A percentile compares a stretch with the other conserved stretches of the same genome.
phyloP scores from a whole-genome alignment of 2,113 vertebrate species.

The Scortum barcoo region DNA sequence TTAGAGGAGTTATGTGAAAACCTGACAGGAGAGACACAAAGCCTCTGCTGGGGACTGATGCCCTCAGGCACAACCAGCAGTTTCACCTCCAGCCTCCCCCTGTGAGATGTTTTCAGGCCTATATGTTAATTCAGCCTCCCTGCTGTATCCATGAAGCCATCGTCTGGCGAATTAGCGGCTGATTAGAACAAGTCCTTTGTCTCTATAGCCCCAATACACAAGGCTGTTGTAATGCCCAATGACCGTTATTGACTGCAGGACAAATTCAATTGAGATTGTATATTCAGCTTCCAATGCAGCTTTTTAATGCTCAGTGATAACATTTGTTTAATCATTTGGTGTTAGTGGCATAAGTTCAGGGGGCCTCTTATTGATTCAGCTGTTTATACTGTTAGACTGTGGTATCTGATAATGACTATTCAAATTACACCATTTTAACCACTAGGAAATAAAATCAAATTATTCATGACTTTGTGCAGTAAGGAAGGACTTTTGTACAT shows the following conservation, averaged over 20 bases:
- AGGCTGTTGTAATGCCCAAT: constrained; percentile 38
- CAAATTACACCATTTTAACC: not conserved
- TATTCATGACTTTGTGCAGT: not conserved
- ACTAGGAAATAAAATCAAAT: not conserved
- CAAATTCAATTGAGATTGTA: constrained; percentile 55
- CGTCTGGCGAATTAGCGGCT: constrained; percentile 76
- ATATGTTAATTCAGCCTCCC: constrained; percentile 69
- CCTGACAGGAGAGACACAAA: not conserved
- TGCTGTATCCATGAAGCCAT: constrained; percentile 61
- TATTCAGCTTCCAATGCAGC: constrained; percentile 45
- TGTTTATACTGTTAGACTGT: not conserved
- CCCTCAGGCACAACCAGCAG: constrained; percentile 37
- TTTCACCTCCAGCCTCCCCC: constrained; percentile 53
- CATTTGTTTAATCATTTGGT: constrained; percentile 44
- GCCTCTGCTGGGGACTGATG: constrained; percentile 33
- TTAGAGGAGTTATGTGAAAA: not conserved
- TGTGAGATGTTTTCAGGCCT: constrained; percentile 59
- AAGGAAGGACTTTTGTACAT: too few relatives aligned
- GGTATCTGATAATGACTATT: not conserved
- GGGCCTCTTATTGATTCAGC: constrained; percentile 5
- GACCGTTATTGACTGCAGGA: constrained; percentile 53
- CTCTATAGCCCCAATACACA: constrained; percentile 71
- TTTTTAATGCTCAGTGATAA: constrained; percentile 43
- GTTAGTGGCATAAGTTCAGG: not conserved
- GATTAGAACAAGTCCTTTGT: constrained; percentile 74